Evolutionary conservation across 2,888 invertebrate species (phyloP).

Genomic region (Acrocyrtus sp.): DNA sequence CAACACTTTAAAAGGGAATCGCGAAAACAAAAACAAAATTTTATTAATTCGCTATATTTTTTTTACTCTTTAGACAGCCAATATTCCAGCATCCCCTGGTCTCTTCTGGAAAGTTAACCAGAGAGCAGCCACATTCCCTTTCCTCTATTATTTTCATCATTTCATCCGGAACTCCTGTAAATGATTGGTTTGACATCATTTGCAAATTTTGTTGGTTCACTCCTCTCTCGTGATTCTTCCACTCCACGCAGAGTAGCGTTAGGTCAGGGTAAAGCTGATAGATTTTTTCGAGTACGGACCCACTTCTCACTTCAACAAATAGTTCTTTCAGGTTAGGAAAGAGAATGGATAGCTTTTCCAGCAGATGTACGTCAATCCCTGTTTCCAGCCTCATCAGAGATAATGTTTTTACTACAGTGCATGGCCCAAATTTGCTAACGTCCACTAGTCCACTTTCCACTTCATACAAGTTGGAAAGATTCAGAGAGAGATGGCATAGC

Average conservation of each 20-base stretch:
- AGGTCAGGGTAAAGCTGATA: conserved; percentile 42
- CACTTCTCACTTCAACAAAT: conserved; percentile 43
- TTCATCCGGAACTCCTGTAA: conserved; percentile 50
- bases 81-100: conserved; percentile 33
- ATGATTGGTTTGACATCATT: conserved; percentile 26
- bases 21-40: neutral
- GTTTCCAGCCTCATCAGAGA: conserved; percentile 40
- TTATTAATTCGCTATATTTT: neutral
- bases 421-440: neutral
- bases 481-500: conserved; percentile 36
- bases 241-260: conserved; percentile 37
- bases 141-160: conserved; percentile 1
- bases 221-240: neutral
- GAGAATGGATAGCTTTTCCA: conserved; percentile 27
- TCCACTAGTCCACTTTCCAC: neutral
- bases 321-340: conserved; percentile 48
- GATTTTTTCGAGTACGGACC: conserved; percentile 32
- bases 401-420: conserved; percentile 29
- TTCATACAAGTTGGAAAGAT: conserved; percentile 31
- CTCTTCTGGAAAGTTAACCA: conserved; percentile 27
- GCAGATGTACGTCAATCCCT: conserved; percentile 10
- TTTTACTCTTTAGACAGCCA: conserved; percentile 30
- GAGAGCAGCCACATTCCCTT: conserved; percentile 37
- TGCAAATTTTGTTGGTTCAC: neutral
- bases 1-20: neutral